phyloP scores from a whole-genome alignment of 2,888 invertebrate genomes.

The Drosophila yooni region DNA sequence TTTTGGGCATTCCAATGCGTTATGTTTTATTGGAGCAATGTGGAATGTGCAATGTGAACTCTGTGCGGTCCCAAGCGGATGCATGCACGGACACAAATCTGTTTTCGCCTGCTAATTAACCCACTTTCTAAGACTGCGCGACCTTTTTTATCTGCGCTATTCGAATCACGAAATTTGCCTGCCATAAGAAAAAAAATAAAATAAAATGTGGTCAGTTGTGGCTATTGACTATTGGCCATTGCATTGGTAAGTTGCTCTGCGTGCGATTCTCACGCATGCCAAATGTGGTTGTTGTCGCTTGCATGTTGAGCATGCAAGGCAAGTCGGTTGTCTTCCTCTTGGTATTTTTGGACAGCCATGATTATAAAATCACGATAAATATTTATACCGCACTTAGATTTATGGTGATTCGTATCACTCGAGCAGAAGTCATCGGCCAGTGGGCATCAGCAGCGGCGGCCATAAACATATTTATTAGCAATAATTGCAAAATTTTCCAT shows the following conservation, averaged over 20 bases:
- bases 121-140: slow-evolving; percentile 66
- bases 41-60: slow-evolving; percentile 3
- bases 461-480: slow-evolving; percentile 75
- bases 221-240: slow-evolving; percentile 13
- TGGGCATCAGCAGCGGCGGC: slow-evolving; percentile 35
- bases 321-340: slow-evolving; percentile 29
- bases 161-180: slow-evolving; percentile 67
- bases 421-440: slow-evolving; percentile 66
- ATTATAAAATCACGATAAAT: slow-evolving; percentile 78
- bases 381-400: slow-evolving; percentile 75
- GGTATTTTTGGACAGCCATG: slow-evolving; percentile 41
- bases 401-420: slow-evolving; percentile 72
- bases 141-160: slow-evolving; percentile 66
- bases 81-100: slow-evolving; percentile 4
- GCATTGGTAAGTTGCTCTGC: slow-evolving; percentile 44
- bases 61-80: slow-evolving; percentile 33
- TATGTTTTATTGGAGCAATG: slow-evolving; percentile 73
- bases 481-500: slow-evolving; percentile 69
- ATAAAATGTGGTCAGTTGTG: slow-evolving; percentile 36
- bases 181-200: slow-evolving; percentile 49
- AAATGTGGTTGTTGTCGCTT: slow-evolving; percentile 23
- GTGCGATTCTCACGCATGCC: slow-evolving; percentile 73
- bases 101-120: slow-evolving; percentile 61
- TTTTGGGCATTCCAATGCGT: slow-evolving; percentile 73
- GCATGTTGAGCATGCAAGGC: slow-evolving; percentile 40